A percentile compares a stretch with the other conserved stretches of the same genome.
These are phyloP conservation scores for Cantharis nigra DNA, from an alignment of 2,888 invertebrate species.

Conservation along the genomic window DNA sequence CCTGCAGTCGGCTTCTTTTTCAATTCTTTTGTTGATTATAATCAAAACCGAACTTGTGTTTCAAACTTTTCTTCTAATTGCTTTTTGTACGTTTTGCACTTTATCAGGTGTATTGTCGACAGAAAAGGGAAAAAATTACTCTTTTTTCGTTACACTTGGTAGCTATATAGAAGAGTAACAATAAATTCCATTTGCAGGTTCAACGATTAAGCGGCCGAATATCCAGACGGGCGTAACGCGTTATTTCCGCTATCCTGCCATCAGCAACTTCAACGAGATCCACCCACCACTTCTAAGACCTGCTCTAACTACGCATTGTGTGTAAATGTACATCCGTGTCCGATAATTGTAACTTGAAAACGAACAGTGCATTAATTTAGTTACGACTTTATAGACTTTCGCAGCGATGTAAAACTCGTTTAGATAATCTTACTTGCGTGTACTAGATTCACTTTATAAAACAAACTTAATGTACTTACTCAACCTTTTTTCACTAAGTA, in stretches of 20 bases:
- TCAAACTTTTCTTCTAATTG: background rate
- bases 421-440: conserved; percentile 38
- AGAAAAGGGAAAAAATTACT: conserved; percentile 2
- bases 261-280: conserved; percentile 23
- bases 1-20: background rate
- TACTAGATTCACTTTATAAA: conserved; percentile 16
- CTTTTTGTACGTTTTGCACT: background rate
- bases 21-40: background rate
- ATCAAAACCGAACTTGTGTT: background rate
- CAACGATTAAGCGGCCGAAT: conserved; percentile 28
- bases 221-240: conserved; percentile 31
- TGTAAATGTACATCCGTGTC: conserved; percentile 54
- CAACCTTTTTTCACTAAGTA: background rate
- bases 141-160: background rate
- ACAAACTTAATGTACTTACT: conserved; percentile 4
- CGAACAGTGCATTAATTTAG: conserved; percentile 50
- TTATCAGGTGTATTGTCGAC: background rate
- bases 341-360: conserved; percentile 52
- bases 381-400: conserved; percentile 46
- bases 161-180: conserved; percentile 14
- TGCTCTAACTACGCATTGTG: conserved; percentile 50
- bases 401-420: conserved; percentile 40
- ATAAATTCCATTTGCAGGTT: conserved; percentile 33
- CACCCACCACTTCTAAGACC: conserved; percentile 32
- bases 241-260: conserved; percentile 33